Evolutionary conservation across 2,113 vertebrate genomes (phyloP), one percentile per base, ranked within the genome.

Genomic region (Rousettus leschenaultii): DNA sequence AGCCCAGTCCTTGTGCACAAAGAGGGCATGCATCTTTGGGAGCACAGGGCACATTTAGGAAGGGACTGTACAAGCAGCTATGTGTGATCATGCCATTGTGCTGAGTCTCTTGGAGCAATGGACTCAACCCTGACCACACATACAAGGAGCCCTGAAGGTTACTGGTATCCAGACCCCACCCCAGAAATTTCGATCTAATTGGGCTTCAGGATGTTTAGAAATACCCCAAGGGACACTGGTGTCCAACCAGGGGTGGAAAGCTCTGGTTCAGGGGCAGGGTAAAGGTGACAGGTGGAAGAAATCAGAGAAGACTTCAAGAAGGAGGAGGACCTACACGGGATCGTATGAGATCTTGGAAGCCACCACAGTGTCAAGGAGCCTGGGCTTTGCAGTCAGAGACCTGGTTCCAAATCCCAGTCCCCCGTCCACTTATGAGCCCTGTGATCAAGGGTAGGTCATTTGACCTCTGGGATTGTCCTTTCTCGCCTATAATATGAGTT

Each of bases 1-100:
- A 0, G 38, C 63, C 59, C 33, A 2, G 53, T 28, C 59, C 53
- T 63, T 24, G 10, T 21, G 38, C 30, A 33, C 4, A 5, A 26
- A 28, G 14, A 40, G 8, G 6, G 0, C 0, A 1, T 30, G 4
- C 19, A 2, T 89, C 61, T 68, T 6, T 13, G 38, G 35, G 43
- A 74, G 57, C 40, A n/a, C 30, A 13, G 84, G 73, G 53, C 18
- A 15, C 24, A 1, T 48, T 18, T 19, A 79, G 55, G 22, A 40
- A 21, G 16, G n/a, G 35, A 9, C 24, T 16, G 19, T 70, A n/a
- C 1, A 0, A 14, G 26, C 70, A 68, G 43, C 82, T 80, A 24
- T 70, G 74, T 26, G 12, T 14, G 15, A n/a, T 79, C 30, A 24
- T 21, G 4, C 40, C 30, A 0, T 40, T 21, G 30, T 43, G 6